A percentile compares a stretch with the other conserved stretches of the same genome.
Conservation (phyloP, 1,140 invertebrate genomes). For the Drosophila aff. region DNA sequence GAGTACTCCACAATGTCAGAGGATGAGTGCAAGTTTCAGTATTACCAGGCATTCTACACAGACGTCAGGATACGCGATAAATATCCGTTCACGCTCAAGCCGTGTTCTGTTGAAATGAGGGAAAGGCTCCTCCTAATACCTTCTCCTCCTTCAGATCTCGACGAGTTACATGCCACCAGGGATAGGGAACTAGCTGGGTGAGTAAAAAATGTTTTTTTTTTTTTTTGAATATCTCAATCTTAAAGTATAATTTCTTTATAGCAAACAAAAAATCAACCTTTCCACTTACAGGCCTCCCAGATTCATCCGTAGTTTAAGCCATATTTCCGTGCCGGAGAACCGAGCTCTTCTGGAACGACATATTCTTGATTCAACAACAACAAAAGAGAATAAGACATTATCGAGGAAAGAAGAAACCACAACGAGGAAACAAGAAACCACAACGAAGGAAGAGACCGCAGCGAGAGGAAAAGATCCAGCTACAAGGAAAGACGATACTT, state of each 20-base stretch:
- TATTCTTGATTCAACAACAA: conserved; percentile 3
- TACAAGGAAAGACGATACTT: background rate
- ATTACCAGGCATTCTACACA: no score
- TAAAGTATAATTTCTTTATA: background rate
- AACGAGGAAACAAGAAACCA: no score
- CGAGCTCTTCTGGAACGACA: conserved; percentile 8
- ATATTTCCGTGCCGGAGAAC: background rate
- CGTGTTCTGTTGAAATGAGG: background rate
- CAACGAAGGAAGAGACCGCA: background rate
- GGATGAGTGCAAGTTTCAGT: no score
- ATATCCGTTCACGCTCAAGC: no score
- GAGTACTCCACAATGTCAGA: no score
- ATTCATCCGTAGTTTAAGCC: background rate
- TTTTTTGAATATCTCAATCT: background rate
- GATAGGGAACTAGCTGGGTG: conserved; percentile 24
- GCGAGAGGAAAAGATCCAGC: background rate
- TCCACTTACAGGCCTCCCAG: conserved; percentile 8
- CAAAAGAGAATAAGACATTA: background rate
- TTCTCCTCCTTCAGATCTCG: no score
- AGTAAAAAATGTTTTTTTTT: background rate
- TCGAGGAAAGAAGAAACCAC: background rate
- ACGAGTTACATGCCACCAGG: conserved; percentile 8
- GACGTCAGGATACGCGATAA: no score
- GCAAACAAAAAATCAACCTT: conserved; percentile 11
- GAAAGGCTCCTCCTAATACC: conserved; percentile 11